Evolutionary conservation across 2,113 vertebrate species (phyloP).

Genomic region (Dipodomys ordii): DNA sequence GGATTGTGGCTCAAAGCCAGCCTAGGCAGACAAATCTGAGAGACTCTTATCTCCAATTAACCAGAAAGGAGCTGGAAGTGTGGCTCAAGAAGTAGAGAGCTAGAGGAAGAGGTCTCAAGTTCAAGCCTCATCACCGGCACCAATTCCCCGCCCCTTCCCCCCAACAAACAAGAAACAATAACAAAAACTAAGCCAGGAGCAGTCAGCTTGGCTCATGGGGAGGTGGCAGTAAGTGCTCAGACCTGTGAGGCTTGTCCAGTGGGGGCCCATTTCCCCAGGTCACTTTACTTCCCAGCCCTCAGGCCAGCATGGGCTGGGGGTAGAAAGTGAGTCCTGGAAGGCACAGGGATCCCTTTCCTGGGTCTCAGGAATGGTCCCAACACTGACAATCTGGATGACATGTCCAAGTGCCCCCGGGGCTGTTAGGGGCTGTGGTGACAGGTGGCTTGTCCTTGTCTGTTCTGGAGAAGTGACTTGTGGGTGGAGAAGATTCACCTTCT

Average conservation of each 20-base stretch:
- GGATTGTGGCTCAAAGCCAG: too few species aligned
- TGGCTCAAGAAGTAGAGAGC: too few species aligned
- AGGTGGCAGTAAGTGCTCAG: neutral
- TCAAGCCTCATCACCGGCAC: too few species aligned
- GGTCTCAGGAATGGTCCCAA: neutral
- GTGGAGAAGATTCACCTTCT: neutral
- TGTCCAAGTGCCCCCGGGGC: neutral
- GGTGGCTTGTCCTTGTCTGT: neutral
- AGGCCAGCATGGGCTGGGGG: fast-evolving
- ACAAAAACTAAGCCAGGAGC: neutral
- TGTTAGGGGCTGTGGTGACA: neutral
- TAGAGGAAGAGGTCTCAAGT: too few species aligned
- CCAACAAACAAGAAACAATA: too few species aligned
- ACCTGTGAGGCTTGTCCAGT: neutral
- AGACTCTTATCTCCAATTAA: too few species aligned
- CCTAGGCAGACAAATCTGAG: too few species aligned
- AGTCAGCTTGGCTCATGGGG: neutral
- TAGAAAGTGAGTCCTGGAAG: too few species aligned
- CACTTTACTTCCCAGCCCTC: too few species aligned
- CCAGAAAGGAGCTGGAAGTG: too few species aligned
- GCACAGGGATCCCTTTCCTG: neutral
- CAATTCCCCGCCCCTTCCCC: too few species aligned
- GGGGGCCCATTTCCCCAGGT: neutral
- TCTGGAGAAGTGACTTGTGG: neutral
- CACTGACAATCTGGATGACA: neutral